These are phyloP conservation scores for Aleiodes alternator DNA, from an alignment of 2,888 invertebrate genomes.

Conservation along the genomic window DNA sequence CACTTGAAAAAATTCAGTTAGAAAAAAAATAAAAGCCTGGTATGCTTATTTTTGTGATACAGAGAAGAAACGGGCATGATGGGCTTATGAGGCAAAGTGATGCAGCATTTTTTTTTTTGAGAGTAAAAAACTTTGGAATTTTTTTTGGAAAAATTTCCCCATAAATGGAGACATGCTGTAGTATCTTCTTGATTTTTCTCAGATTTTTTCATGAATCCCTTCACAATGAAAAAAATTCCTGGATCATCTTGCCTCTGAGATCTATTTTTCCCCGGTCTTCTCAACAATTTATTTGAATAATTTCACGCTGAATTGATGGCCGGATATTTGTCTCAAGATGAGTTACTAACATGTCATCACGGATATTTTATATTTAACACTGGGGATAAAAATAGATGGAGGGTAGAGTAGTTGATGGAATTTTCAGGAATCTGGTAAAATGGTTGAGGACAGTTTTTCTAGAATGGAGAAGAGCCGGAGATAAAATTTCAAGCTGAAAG, in stretches of 20 bases:
- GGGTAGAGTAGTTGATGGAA: background rate
- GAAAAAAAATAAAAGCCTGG: background rate
- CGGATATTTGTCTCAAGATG: background rate
- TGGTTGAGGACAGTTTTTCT: background rate
- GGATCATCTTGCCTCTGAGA: too few relatives aligned
- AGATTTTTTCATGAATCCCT: too few relatives aligned
- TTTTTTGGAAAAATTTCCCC: too few relatives aligned
- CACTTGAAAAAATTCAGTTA: slow-evolving; percentile 4
- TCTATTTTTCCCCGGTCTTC: too few relatives aligned
- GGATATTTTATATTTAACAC: slow-evolving; percentile 27
- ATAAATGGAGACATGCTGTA: too few relatives aligned
- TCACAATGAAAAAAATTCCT: too few relatives aligned
- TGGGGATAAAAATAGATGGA: slow-evolving; percentile 23
- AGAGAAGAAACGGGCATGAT: too few relatives aligned
- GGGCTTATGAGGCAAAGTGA: too few relatives aligned
- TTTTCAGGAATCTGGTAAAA: slow-evolving; percentile 19
- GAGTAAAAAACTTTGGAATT: too few relatives aligned
- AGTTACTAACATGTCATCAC: slow-evolving; percentile 26
- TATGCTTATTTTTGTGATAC: background rate
- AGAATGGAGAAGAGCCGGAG: background rate
- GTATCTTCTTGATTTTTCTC: too few relatives aligned
- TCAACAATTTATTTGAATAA: background rate
- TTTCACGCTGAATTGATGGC: slow-evolving; percentile 7
- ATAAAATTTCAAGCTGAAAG: too few relatives aligned
- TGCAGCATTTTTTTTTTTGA: too few relatives aligned